Evolutionary conservation across 2,113 vertebrate genomes (phyloP).

Genomic region (Larimichthys polyactis): DNA sequence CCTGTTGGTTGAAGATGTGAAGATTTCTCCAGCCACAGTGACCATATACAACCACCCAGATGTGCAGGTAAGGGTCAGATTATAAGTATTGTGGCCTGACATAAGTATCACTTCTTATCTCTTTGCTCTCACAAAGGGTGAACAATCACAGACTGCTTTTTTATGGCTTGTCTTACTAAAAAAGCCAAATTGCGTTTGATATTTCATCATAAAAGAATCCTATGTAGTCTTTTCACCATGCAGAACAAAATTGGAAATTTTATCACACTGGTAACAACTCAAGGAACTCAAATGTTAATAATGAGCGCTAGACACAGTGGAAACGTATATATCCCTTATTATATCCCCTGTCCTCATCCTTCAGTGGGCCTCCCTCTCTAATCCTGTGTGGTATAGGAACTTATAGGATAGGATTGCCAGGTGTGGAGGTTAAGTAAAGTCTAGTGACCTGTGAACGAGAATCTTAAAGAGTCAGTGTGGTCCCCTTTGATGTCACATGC

Average conservation of each 20-base stretch:
- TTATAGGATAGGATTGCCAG: background rate
- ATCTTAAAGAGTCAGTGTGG: conserved; percentile 38
- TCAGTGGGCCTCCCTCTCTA: conserved; percentile 23
- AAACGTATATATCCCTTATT: background rate
- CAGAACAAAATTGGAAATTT: background rate
- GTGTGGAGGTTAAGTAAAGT: conserved; percentile 49
- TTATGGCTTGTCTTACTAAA: background rate
- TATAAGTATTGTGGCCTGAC: background rate
- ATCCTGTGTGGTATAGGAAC: conserved; percentile 37
- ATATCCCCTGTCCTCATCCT: background rate
- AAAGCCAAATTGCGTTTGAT: background rate
- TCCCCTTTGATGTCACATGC: conserved; percentile 31
- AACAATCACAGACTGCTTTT: background rate
- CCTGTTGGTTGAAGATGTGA: conserved; percentile 94
- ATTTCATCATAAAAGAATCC: background rate
- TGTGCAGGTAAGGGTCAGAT: conserved; percentile 83
- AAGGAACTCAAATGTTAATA: conserved; percentile 7
- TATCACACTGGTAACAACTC: background rate
- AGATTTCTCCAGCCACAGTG: conserved; percentile 85
- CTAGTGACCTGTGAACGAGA: conserved; percentile 60
- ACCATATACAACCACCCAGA: conserved; percentile 94
- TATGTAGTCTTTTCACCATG: conserved; percentile 6
- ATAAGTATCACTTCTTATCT: background rate
- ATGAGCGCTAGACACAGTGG: background rate
- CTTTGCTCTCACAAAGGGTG: background rate